Conservation (phyloP, 2,888 invertebrate species). For the Calameuta idolon region DNA sequence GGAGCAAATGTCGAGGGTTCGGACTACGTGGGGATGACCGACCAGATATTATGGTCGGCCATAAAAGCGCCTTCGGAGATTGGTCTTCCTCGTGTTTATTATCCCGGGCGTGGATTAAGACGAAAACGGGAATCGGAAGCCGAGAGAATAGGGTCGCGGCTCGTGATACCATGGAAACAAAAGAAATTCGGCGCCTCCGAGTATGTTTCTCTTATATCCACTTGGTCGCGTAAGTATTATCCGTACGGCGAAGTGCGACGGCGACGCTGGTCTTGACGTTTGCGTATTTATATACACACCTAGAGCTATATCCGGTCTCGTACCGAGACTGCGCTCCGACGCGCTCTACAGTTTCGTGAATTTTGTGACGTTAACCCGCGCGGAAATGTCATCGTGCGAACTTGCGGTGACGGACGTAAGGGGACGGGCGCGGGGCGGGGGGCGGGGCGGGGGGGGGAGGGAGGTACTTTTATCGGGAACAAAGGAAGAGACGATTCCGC, state of each 20-base stretch:
- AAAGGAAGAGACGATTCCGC: neutral
- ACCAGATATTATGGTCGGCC: conserved; percentile 56
- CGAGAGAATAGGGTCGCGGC: conserved; percentile 28
- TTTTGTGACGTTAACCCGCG: neutral
- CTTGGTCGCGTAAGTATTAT: neutral
- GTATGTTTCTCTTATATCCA: neutral
- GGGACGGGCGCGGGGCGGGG: too few species aligned
- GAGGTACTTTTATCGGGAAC: neutral
- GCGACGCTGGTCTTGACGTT: neutral
- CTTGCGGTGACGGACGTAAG: neutral
- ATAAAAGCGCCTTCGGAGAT: conserved; percentile 60
- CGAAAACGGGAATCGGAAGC: conserved; percentile 60
- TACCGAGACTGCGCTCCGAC: neutral
- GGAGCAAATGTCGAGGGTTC: conserved; percentile 43
- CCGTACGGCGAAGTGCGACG: neutral
- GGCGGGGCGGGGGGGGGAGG: too few species aligned
- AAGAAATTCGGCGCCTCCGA: conserved; percentile 1
- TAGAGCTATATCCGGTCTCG: neutral
- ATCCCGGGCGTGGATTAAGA: conserved; percentile 59
- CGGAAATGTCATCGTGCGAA: neutral
- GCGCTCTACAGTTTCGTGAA: neutral
- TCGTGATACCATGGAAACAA: neutral
- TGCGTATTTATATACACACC: neutral
- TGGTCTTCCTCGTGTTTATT: conserved; percentile 59
- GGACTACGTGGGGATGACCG: conserved; percentile 41